A percentile compares a stretch with the other conserved stretches of the same genome.
Evolutionary conservation across 2,888 invertebrate genomes (phyloP).

Genomic region (Noctua fimbriata): DNA sequence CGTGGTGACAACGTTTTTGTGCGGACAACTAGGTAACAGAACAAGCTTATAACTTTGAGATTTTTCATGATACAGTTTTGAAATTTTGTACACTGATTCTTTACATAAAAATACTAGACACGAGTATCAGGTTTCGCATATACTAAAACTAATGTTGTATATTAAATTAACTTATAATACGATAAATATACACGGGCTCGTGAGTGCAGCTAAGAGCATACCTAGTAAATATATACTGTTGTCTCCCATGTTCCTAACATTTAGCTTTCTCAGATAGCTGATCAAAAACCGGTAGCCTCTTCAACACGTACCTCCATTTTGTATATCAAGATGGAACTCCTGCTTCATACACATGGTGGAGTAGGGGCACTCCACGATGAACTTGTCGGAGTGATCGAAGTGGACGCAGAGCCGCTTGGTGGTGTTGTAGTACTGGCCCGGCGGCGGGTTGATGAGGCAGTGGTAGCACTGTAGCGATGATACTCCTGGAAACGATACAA

Average conservation of each 20-base stretch:
- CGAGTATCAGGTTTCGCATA: too few species aligned
- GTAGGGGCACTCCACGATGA: conserved; percentile 93
- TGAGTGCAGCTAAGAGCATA: neutral
- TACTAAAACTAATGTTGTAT: too few species aligned
- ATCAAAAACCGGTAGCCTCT: neutral
- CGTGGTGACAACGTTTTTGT: too few species aligned
- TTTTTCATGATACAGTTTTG: too few species aligned
- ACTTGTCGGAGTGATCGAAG: conserved; percentile 93
- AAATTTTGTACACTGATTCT: too few species aligned
- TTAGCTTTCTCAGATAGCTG: neutral
- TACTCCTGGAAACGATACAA: conserved; percentile 79
- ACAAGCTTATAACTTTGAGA: too few species aligned
- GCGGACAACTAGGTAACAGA: too few species aligned
- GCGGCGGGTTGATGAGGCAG: conserved; percentile 92
- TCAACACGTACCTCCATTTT: conserved; percentile 91
- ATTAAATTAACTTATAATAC: neutral
- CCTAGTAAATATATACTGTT: neutral
- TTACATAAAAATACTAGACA: too few species aligned
- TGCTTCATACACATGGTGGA: conserved; percentile 96
- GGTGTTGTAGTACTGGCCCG: conserved; percentile 90
- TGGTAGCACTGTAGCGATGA: conserved; percentile 93
- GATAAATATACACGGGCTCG: neutral
- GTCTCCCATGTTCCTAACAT: neutral
- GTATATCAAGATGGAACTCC: conserved; percentile 91
- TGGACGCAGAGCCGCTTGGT: conserved; percentile 93